These are phyloP conservation scores for Noctua janthe DNA, from an alignment of 2,888 invertebrate genomes.

Conservation along the genomic window DNA sequence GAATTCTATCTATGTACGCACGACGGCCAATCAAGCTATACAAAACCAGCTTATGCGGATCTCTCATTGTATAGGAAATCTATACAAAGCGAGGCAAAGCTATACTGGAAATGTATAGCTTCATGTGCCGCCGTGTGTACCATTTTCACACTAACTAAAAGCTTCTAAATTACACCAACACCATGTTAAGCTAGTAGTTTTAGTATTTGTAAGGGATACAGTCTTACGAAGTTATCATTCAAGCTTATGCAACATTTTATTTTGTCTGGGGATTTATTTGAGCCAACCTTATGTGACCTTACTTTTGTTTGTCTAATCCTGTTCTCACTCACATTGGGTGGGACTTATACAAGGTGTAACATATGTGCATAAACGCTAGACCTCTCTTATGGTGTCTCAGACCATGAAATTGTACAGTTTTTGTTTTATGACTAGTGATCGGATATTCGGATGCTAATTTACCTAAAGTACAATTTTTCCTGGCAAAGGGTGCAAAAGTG, in stretches of 20 bases:
- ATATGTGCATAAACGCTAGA: not conserved
- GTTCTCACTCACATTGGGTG: constrained; percentile 27
- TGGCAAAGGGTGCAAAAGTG: too few relatives aligned
- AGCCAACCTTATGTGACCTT: constrained; percentile 43
- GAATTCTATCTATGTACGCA: too few relatives aligned
- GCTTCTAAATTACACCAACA: constrained; percentile 38
- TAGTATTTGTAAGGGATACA: constrained; percentile 64
- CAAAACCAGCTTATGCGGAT: too few relatives aligned
- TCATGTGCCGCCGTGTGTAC: not conserved
- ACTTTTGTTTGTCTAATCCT: constrained; percentile 53
- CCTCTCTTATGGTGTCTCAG: not conserved
- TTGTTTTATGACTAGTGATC: not conserved
- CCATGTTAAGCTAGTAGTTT: constrained; percentile 40
- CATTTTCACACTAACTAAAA: not conserved
- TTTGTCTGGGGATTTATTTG: constrained; percentile 57
- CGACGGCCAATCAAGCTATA: too few relatives aligned
- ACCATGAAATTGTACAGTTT: not conserved
- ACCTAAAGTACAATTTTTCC: too few relatives aligned
- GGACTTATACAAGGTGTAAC: not conserved
- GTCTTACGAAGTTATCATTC: constrained; percentile 69
- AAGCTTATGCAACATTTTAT: constrained; percentile 65
- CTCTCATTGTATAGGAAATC: too few relatives aligned
- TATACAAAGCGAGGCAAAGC: too few relatives aligned
- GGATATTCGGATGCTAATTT: too few relatives aligned
- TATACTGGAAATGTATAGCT: too few relatives aligned